Base-by-base conservation (phyloP, 2,888 invertebrate genomes). In the Buathra laborator region DNA sequence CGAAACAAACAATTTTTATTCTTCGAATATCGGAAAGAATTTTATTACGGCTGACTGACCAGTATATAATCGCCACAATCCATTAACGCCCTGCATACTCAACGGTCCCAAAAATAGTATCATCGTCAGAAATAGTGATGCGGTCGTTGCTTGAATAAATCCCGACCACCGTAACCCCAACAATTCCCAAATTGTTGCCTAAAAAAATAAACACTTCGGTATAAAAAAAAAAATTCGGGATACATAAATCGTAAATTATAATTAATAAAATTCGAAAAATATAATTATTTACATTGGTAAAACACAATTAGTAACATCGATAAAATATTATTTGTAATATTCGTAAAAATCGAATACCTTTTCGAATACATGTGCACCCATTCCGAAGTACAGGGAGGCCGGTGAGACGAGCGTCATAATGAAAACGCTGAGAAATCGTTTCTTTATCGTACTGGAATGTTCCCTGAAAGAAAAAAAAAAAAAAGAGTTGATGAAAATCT, bases 401-500 rank as follows among this genome's bases (percentile, higher is more conserved):
- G 98, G 98, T 14, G 98, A 97, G 76, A 98, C 92, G 75, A 98
- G 93, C 95, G 97, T 97, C 94, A 98, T 97, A 86, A 97, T 94
- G 87, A 96, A 96, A 10, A 98, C 98, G 94, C 98, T 98, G 88
- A 97, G 95, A 93, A 98, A 98, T 92, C 98, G 95, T 92, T 96
- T 96, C 93, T 98, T 98, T 88, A 99, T 97, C 5, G 97, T 98
- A 9, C 96, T 95, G 14, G 98, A 98, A 94, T 99, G 98, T 92
- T 98, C 97, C 91, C 99, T 98, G 94, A 87, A 96, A 95, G 83
- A 83, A 81, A 82, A 86, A 51, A 85, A 32, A 37, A 75, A 59
- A 14, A 24, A 37, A 3, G 19, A 32, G 48, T n/a, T 10, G 9
- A 29, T 4, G 7, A 51, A 29, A n/a, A 46, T 68, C 0, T 24